Base-by-base conservation (phyloP, 2,113 vertebrate species). In the Ptilonorhynchus violaceus region DNA sequence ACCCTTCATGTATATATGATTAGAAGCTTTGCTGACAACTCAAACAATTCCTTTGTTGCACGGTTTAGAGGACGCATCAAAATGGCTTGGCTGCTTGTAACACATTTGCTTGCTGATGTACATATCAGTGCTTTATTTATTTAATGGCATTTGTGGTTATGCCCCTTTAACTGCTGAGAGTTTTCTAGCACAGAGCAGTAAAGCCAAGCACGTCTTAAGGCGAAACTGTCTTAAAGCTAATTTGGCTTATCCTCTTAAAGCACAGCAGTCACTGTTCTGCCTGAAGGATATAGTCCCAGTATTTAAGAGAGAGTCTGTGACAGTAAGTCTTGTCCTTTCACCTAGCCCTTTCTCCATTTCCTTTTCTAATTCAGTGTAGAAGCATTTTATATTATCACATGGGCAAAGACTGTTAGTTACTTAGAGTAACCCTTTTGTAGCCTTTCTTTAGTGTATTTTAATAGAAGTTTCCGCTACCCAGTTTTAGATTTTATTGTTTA, bases 231-330 rank as follows among this genome's bases (percentile, higher is more conserved):
- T 92, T 92, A 74, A 92, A 83, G 62, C 92, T 96, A 19, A 89
- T 93, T 91, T 93, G 62, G 47, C 15, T 96, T 88, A 95, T 91
- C 93, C 77, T 93, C 91, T 96, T 94, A 91, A 74, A 62, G 81
- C 39, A 5, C 13, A 87, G 89, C 30, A 88, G 60, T 56, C 14
- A 24, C 28, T 68, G 22, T 35, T 80, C 49, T 76, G 18, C 69
- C 58, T 79, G 84, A 63, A 89, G 80, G 53, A 52, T 81, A 13
- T 46, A 77, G 27, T 44, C 19, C 63, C 23, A 60, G 73, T 59
- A 23, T 64, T 78, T 95, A 60, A 72, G 50, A 67, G 25, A 44
- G 23, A 70, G 55, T 22, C 4, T 84, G 2, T 66, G 41, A 44
- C 13, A 74, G 23, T 33, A 47, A 53, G 4, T 72, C 56, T 60